Conservation (phyloP, 2,113 vertebrate species). For the Salvelinus sp. region DNA sequence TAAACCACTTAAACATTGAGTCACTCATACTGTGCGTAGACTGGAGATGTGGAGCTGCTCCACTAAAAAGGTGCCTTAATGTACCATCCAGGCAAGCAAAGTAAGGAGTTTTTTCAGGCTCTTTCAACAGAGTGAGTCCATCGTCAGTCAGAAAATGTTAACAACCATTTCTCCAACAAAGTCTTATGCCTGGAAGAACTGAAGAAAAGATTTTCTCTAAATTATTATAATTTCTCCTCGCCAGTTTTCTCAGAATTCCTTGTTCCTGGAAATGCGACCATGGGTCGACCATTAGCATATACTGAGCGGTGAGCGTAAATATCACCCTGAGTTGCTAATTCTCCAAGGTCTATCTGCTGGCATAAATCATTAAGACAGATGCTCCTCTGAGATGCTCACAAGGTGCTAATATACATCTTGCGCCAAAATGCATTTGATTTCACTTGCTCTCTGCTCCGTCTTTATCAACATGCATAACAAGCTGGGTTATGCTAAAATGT, state of each 20-base stretch:
- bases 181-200: no score
- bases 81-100: conserved; percentile 33
- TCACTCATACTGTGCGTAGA: conserved; percentile 32
- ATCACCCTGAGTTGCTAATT: conserved; percentile 72
- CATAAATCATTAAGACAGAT: conserved; percentile 81
- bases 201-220: conserved; percentile 22
- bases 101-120: neutral
- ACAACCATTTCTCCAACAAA: neutral
- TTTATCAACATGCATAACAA: conserved; percentile 48
- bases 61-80: conserved; percentile 9
- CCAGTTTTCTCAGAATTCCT: conserved; percentile 25
- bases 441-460: conserved; percentile 51
- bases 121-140: no score
- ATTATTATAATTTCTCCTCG: conserved; percentile 26
- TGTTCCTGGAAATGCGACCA: conserved; percentile 41
- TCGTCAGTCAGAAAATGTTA: no score
- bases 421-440: conserved; percentile 65
- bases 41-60: conserved; percentile 29
- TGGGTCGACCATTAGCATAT: conserved; percentile 68
- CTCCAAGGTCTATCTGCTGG: conserved; percentile 68
- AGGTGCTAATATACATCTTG: conserved; percentile 64
- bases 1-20: conserved; percentile 59
- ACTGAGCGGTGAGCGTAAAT: conserved; percentile 60
- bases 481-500: conserved; percentile 57
- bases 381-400: conserved; percentile 71